phyloP scores from a whole-genome alignment of 2,888 invertebrate genomes.

The Eupithecia subfuscata region DNA sequence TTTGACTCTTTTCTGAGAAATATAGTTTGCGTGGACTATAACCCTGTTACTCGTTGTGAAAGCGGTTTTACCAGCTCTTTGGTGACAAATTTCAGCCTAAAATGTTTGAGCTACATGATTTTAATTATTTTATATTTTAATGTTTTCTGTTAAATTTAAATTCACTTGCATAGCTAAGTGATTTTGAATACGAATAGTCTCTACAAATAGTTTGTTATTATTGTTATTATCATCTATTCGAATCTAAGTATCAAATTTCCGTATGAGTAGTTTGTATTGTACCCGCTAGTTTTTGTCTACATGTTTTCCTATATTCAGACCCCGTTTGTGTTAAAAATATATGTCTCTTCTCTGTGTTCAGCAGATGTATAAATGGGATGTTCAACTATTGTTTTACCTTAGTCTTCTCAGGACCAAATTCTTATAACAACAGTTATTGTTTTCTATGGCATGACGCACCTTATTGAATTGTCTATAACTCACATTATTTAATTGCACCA shows the following conservation, averaged over 20 bases:
- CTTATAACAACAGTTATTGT: neutral
- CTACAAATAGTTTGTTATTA: neutral
- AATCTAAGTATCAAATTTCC: neutral
- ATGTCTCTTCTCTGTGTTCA: neutral
- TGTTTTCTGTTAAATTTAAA: neutral
- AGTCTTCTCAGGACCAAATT: neutral
- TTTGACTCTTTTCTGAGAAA: conserved; percentile 12
- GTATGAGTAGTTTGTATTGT: neutral
- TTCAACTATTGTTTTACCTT: neutral
- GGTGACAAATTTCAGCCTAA: neutral
- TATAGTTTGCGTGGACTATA: neutral
- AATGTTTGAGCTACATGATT: neutral
- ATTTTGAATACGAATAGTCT: neutral
- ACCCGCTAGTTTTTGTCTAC: neutral
- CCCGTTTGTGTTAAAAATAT: neutral
- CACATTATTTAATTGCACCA: neutral
- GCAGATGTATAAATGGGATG: neutral
- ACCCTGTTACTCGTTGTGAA: neutral
- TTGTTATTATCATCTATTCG: neutral
- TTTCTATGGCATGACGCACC: neutral
- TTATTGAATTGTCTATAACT: neutral
- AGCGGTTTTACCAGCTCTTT: neutral
- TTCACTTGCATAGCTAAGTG: neutral
- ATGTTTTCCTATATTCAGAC: neutral
- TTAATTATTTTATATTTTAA: neutral